These are phyloP conservation scores for Rapana venosa DNA, from an alignment of 2,888 invertebrate genomes.

Conservation along the genomic window DNA sequence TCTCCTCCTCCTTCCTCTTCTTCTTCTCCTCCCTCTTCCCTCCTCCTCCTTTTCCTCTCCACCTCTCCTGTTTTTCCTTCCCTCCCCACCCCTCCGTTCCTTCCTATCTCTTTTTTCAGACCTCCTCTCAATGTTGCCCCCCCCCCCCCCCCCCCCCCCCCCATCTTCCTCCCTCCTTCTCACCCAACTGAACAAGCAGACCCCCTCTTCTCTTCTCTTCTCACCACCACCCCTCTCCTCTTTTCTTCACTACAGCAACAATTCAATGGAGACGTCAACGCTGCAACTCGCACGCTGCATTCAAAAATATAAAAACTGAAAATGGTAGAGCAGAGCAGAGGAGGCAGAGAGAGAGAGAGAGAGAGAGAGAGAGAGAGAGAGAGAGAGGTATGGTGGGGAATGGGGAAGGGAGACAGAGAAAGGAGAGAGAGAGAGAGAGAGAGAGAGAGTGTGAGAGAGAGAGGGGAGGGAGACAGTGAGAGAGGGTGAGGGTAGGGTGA, in stretches of 20 bases:
- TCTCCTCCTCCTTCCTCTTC: neutral
- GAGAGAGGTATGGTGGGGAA: too few species aligned
- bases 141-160: neutral
- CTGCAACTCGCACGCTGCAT: too few species aligned
- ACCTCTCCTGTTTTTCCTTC: neutral
- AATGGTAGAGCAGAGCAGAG: too few species aligned
- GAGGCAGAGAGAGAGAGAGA: neutral
- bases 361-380: neutral
- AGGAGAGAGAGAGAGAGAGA: neutral
- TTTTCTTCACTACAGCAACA: too few species aligned
- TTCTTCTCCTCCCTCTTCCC: neutral
- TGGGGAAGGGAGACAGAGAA: too few species aligned
- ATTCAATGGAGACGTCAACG: too few species aligned
- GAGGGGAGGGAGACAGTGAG: neutral
- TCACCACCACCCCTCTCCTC: too few species aligned
- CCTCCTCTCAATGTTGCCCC: neutral
- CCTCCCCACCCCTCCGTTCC: neutral
- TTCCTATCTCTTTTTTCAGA: neutral
- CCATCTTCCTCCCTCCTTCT: too few species aligned
- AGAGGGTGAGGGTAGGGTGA: neutral
- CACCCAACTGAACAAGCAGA: too few species aligned
- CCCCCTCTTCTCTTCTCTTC: too few species aligned
- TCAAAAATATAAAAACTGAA: too few species aligned
- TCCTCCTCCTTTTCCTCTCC: neutral
- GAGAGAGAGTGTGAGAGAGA: neutral